phyloP scores from a whole-genome alignment of 2,797 vertebrate species.

The Smutsia temminckii region DNA sequence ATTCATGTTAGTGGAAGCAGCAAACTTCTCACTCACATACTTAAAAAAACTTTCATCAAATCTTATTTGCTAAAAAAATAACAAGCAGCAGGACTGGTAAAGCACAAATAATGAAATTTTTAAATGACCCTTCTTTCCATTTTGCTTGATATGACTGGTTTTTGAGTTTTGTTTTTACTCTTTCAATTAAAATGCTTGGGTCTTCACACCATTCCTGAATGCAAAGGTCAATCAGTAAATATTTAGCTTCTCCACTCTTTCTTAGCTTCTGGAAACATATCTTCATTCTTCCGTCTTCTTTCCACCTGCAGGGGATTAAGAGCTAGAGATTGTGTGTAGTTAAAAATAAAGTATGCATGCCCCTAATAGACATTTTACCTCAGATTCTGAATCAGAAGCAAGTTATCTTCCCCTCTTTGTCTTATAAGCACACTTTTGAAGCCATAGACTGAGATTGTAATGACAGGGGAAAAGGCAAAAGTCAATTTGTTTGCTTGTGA shows the following conservation, averaged over 20 bases:
- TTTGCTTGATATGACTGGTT: background rate
- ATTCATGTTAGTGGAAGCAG: background rate
- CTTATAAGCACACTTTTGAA: background rate
- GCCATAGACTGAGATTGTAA: background rate
- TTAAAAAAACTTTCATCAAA: background rate
- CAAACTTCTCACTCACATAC: background rate
- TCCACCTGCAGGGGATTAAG: background rate
- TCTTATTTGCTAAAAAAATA: constrained; percentile 21
- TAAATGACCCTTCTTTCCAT: background rate
- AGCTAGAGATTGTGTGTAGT: background rate
- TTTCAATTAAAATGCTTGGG: background rate
- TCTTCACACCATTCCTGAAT: background rate
- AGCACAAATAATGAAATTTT: background rate
- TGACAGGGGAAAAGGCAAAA: background rate
- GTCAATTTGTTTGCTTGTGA: background rate
- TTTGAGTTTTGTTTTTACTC: background rate
- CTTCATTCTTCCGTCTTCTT: background rate
- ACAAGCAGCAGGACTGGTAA: background rate
- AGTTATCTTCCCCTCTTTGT: background rate
- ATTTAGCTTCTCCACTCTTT: background rate
- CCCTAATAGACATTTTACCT: background rate
- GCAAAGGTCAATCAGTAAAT: background rate
- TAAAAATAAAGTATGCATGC: background rate
- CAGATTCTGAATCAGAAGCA: background rate
- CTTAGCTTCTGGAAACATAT: background rate